phyloP scores from a whole-genome alignment of 2,888 invertebrate species.

The Morpho deidamia region DNA sequence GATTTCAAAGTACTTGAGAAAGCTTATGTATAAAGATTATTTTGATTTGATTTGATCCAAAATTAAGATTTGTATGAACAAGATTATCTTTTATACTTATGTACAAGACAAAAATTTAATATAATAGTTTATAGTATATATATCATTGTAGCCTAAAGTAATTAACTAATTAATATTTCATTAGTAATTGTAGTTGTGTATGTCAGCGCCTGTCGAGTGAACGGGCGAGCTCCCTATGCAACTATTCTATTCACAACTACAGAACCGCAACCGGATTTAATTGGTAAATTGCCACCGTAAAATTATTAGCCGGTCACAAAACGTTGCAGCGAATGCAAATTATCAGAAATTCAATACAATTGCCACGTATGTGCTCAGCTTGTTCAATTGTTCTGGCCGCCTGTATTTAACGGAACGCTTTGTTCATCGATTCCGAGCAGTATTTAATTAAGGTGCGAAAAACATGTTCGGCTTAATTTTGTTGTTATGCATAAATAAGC shows the following conservation, averaged over 20 bases:
- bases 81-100: too few species aligned
- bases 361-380: constrained; percentile 25
- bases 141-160: too few species aligned
- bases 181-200: neutral
- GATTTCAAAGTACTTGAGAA: too few species aligned
- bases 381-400: constrained; percentile 36
- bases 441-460: constrained; percentile 48
- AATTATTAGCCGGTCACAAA: constrained; percentile 25
- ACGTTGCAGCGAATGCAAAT: constrained; percentile 25
- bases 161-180: neutral
- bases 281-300: constrained; percentile 25
- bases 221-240: neutral
- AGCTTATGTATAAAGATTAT: too few species aligned
- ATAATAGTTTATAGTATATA: too few species aligned
- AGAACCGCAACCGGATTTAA: constrained; percentile 19
- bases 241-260: constrained; percentile 18
- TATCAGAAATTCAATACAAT: constrained; percentile 26
- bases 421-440: constrained; percentile 43
- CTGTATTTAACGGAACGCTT: constrained; percentile 41
- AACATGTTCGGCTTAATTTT: constrained; percentile 31
- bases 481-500: constrained; percentile 10
- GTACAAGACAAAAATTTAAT: too few species aligned
- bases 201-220: neutral
- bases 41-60: too few species aligned
- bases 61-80: too few species aligned